These are phyloP conservation scores for Aplochiton taeniatus DNA, from an alignment of 2,797 vertebrate genomes.

Conservation along the genomic window DNA sequence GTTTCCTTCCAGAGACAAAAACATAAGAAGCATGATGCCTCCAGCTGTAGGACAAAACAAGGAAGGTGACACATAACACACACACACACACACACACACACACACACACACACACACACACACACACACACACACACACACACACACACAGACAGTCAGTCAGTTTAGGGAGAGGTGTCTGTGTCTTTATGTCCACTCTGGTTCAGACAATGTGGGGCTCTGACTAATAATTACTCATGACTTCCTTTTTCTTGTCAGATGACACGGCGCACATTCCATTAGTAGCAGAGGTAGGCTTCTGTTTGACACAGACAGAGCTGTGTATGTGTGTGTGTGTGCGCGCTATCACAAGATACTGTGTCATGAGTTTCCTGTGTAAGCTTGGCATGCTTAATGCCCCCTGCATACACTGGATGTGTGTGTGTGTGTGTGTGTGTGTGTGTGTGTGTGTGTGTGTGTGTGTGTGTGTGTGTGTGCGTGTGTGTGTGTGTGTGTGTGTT, in stretches of 20 bases:
- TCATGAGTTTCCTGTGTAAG: constrained; percentile 17
- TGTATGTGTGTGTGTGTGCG: constrained; percentile 1
- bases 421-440: constrained; percentile 4
- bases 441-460: not conserved
- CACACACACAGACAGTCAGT: constrained; percentile 17
- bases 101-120: not conserved
- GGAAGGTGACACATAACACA: too few species aligned
- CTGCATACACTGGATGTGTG: not conserved
- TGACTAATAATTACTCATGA: constrained; percentile 32
- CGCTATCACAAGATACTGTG: not conserved
- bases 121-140: constrained; percentile 7
- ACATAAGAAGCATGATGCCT: too few species aligned
- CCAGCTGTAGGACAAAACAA: too few species aligned
- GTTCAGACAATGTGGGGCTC: not conserved
- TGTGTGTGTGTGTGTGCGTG: not conserved
- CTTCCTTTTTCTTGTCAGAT: constrained; percentile 42
- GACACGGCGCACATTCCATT: constrained; percentile 11
- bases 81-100: too few species aligned
- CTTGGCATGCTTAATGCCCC: not conserved
- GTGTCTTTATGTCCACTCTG: constrained; percentile 19
- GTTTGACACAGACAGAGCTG: too few species aligned
- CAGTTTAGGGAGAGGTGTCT: constrained; percentile 15
- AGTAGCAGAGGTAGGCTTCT: constrained; percentile 1
- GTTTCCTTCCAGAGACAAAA: too few species aligned
- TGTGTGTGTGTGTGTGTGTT: not conserved